Base-by-base conservation (phyloP, 2,797 vertebrate species). In the Podarcis lilfordi region DNA sequence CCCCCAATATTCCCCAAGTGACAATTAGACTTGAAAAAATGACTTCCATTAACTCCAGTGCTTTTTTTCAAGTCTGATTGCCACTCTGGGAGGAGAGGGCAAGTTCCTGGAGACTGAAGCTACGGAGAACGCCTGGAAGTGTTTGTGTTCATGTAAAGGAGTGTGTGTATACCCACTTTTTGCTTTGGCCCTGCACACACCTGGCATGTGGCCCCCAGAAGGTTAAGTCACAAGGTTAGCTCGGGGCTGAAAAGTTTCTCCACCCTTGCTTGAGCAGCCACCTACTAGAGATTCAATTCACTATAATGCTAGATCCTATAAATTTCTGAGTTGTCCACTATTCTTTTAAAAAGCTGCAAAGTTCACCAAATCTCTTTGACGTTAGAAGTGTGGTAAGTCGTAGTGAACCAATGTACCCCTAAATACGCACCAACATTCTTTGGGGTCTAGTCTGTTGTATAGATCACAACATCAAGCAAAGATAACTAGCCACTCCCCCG, bases 381-480 rank as follows among this genome's bases (percentile, higher is more conserved):
- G 29, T 7, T 40, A 86, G n/a, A 71, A 50, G 32, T 5, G 8
- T 15, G 78, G 80, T 29, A 7, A 55, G 29, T 27, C 55, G 21
- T 11, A 90, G n/a, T 79, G 89, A 91, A 82, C 17, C 74, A 11
- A 78, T 68, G 74, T 23, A 45, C 89, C 89, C n/a, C 2, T 23
- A 55, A 87, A 81, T 85, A 72, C 17, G 25, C 77, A 72, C 35
- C 50, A 25, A 55, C n/a, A n/a, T 80, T 78, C 13, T 29, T 45
- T 23, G 40, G 55, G 29, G 40, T 29, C 66, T 84, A 35, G 59
- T 90, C 78, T 85, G 69, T 86, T 91, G 88, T 87, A 91, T 11
- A 27, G 86, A 81, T 32, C 75, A 75, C 88, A 94, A 89, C 88
- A 4, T 82, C 90, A 93, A 69, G 80, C 83, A 84, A 84, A 92